These are phyloP conservation scores for Cryptomyrus ogoouensis DNA, from an alignment of 2,113 vertebrate species.

Conservation along the genomic window DNA sequence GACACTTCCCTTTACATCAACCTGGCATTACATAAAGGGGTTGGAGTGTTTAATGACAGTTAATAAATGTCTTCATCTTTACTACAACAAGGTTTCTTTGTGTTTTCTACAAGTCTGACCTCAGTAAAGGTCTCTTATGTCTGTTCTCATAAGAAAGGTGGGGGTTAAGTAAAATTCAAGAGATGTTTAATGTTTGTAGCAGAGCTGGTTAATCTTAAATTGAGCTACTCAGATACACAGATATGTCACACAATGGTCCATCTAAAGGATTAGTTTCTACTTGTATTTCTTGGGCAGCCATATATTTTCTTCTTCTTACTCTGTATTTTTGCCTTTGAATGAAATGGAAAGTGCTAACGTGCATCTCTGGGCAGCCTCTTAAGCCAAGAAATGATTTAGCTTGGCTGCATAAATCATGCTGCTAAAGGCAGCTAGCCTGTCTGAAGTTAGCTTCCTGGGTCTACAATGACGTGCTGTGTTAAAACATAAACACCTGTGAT, in stretches of 20 bases:
- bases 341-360: constrained; percentile 23
- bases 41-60: not conserved
- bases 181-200: constrained; percentile 9
- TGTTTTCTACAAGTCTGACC: not conserved
- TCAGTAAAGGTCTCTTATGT: not conserved
- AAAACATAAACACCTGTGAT: constrained; percentile 36
- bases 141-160: constrained; percentile 28
- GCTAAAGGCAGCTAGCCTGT: constrained; percentile 25
- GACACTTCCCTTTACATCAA: not conserved
- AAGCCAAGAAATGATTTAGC: constrained; percentile 34
- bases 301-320: constrained; percentile 22
- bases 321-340: constrained; percentile 26
- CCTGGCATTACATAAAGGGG: not conserved
- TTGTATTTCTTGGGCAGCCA: constrained; percentile 25
- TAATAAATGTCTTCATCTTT: not conserved
- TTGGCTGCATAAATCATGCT: constrained; percentile 32
- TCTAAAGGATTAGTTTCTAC: constrained; percentile 15
- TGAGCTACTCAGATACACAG: constrained; percentile 16
- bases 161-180: constrained; percentile 26
- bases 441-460: constrained; percentile 33
- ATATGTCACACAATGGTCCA: constrained; percentile 29
- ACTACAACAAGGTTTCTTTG: not conserved
- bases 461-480: constrained; percentile 33
- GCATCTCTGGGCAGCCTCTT: not conserved
- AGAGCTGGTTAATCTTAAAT: constrained; percentile 30